Conservation (phyloP, 2,797 vertebrate genomes). For the Takifugu ocellatus region DNA sequence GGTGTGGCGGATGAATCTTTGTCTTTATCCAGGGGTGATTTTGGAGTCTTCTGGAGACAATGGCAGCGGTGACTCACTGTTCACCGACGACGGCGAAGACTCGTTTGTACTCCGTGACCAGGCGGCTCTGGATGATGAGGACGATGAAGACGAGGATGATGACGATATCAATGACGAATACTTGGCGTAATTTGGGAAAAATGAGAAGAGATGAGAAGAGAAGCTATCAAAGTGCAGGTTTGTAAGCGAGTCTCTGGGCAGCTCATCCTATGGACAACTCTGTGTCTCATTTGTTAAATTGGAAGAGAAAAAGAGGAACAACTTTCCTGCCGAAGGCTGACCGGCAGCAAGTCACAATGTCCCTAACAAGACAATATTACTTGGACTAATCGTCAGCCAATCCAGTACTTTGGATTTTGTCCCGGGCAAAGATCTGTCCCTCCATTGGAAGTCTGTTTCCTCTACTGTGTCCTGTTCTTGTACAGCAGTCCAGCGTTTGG, state of each 20-base stretch:
- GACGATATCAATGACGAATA: constrained; percentile 85
- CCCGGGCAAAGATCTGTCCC: constrained; percentile 58
- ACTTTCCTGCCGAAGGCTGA: constrained; percentile 69
- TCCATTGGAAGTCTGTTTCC: constrained; percentile 58
- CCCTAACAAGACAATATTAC: constrained; percentile 49
- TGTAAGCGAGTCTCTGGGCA: constrained; percentile 77
- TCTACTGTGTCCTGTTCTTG: constrained; percentile 60
- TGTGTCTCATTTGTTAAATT: constrained; percentile 89
- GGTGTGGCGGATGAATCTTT: not conserved
- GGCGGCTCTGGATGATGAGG: constrained; percentile 77
- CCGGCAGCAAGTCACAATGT: constrained; percentile 51
- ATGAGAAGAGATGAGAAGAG: constrained; percentile 11
- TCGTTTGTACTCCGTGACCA: constrained; percentile 82
- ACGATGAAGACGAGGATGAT: constrained; percentile 83
- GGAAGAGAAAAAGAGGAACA: constrained; percentile 57
- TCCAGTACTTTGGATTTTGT: constrained; percentile 53
- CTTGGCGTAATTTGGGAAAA: constrained; percentile 74
- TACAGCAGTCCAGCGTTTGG: constrained; percentile 58
- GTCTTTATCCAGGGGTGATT: constrained; percentile 69
- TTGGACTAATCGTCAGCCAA: constrained; percentile 37
- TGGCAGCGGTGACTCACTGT: constrained; percentile 87
- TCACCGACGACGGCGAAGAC: constrained; percentile 86
- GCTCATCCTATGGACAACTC: constrained; percentile 80
- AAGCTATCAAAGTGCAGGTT: constrained; percentile 82
- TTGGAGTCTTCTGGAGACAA: constrained; percentile 91